phyloP scores from a whole-genome alignment of 2,797 vertebrate genomes.

The Tenualosa thibaudeaui region DNA sequence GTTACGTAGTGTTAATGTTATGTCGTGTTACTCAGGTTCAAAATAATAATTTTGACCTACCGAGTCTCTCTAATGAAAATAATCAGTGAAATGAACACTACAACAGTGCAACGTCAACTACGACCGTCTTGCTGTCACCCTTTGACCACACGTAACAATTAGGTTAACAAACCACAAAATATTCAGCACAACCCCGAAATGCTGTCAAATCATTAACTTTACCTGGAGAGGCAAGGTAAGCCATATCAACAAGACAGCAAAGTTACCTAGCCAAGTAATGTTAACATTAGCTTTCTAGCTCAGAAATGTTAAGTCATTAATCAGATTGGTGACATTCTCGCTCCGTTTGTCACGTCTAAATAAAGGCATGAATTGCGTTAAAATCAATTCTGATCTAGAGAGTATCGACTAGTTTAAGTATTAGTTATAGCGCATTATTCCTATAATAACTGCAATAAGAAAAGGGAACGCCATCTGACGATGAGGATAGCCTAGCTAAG shows the following conservation, averaged over 20 bases:
- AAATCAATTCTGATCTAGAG: background rate
- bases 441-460: background rate
- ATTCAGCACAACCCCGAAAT: background rate
- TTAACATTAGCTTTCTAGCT: background rate
- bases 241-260: background rate
- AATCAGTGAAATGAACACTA: background rate
- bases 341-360: background rate
- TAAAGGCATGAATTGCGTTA: background rate
- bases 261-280: background rate
- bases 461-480: background rate
- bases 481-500: background rate
- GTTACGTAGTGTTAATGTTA: too few relatives aligned
- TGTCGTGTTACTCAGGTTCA: background rate
- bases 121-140: too few relatives aligned
- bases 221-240: background rate
- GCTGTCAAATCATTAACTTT: background rate
- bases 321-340: background rate
- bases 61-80: too few relatives aligned
- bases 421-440: background rate
- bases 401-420: background rate
- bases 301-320: constrained; percentile 5
- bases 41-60: background rate
- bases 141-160: background rate
- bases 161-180: background rate
- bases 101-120: background rate